These are phyloP conservation scores for Mus spretus DNA, from an alignment of 2,797 vertebrate species.

Conservation along the genomic window DNA sequence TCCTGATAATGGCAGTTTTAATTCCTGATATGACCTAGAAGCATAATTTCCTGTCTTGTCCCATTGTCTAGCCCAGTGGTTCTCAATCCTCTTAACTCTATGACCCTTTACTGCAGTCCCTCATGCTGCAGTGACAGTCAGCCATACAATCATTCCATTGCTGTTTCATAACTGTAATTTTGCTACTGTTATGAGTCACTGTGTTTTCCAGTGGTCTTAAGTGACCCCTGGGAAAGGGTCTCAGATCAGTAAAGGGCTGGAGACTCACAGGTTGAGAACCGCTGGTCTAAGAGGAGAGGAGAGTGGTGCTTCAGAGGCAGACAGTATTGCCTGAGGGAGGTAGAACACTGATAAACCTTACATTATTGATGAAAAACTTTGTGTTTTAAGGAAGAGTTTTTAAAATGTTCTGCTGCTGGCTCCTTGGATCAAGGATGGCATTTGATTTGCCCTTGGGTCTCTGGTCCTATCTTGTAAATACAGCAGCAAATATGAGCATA, in stretches of 20 bases:
- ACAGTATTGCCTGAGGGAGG: accelerated
- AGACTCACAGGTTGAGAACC: not conserved
- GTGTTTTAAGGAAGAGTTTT: not conserved
- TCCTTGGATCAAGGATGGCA: not conserved
- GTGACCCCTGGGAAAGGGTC: no score
- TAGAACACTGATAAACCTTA: not conserved
- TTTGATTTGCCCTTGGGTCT: not conserved
- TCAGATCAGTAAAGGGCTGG: accelerated
- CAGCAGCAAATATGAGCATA: not conserved
- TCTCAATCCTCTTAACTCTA: not conserved
- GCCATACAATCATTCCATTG: no score
- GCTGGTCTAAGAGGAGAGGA: not conserved
- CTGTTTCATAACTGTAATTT: not conserved
- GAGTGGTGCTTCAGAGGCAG: not conserved
- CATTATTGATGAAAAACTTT: not conserved
- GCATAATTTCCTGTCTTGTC: not conserved
- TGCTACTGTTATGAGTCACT: not conserved
- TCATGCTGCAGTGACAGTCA: not conserved
- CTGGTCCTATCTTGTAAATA: not conserved
- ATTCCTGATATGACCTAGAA: not conserved
- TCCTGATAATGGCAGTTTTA: not conserved
- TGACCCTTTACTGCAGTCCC: not conserved
- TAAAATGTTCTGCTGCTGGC: not conserved
- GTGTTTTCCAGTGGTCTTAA: not conserved
- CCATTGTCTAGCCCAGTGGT: not conserved